Percentiles rank a stretch among this genome's conserved stretches.
These are phyloP conservation scores for Pomatostomus ruficeps DNA, from an alignment of 2,113 vertebrate species.

Conservation along the genomic window DNA sequence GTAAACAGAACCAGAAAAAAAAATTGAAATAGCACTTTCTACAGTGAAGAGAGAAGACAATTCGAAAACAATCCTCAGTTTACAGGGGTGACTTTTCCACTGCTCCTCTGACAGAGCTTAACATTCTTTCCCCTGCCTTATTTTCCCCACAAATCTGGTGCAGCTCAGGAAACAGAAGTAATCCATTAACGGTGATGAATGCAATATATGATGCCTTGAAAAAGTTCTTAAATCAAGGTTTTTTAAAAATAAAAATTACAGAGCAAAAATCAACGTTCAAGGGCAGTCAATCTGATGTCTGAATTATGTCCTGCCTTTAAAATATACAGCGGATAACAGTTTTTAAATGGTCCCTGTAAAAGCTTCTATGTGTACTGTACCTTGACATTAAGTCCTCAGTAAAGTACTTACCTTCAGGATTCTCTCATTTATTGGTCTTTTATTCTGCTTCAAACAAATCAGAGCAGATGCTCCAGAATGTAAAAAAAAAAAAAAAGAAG, in stretches of 20 bases:
- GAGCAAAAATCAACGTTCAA: background rate
- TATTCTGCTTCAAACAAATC: constrained; percentile 36
- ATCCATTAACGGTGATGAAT: background rate
- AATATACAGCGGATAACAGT: background rate
- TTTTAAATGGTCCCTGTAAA: constrained; percentile 25
- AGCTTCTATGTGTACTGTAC: constrained; percentile 7
- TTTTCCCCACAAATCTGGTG: background rate
- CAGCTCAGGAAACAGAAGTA: background rate
- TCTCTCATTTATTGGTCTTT: constrained; percentile 13
- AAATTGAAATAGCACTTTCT: background rate
- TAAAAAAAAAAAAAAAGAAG: background rate
- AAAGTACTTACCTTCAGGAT: constrained; percentile 39
- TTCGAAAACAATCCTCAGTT: background rate
- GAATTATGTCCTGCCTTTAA: constrained; percentile 36
- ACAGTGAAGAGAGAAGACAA: background rate
- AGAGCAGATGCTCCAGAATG: background rate
- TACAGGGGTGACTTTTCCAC: background rate
- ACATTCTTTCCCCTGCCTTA: background rate
- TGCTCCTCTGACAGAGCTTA: background rate
- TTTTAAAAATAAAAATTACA: background rate
- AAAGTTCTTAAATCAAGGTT: constrained; percentile 20
- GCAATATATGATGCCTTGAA: background rate
- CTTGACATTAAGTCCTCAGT: constrained; percentile 48
- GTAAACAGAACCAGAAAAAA: background rate
- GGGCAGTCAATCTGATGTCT: constrained; percentile 11